phyloP scores from a whole-genome alignment of 1,140 invertebrate genomes.

The Camponotus vicinus region DNA sequence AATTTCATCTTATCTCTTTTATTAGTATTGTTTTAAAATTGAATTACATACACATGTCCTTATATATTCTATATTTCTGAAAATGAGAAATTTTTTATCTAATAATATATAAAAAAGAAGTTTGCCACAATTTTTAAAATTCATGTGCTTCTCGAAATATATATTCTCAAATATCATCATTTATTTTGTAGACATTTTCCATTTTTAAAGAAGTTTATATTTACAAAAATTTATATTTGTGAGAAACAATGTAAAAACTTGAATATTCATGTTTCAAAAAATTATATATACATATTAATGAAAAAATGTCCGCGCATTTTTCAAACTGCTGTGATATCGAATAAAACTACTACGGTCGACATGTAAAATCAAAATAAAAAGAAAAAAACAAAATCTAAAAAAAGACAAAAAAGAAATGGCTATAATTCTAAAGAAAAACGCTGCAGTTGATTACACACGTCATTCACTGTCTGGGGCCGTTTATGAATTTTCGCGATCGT shows the following conservation, averaged over 20 bases:
- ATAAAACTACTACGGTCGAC: slow-evolving; percentile 3
- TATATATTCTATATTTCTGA: not conserved
- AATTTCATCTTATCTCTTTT: slow-evolving; percentile 4
- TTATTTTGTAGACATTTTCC: slow-evolving; percentile 2
- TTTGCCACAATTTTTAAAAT: not conserved
- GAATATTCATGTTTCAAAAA: slow-evolving; percentile 31
- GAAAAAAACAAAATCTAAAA: not conserved
- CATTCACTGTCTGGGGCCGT: slow-evolving; percentile 29
- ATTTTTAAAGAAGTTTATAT: slow-evolving; percentile 17
- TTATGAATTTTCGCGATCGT: slow-evolving; percentile 48
- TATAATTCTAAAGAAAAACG: slow-evolving; percentile 5
- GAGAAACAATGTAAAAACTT: not conserved
- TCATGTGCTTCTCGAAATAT: not conserved
- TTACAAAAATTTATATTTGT: slow-evolving; percentile 36
- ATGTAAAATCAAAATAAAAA: not conserved
- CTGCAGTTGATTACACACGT: slow-evolving; percentile 33
- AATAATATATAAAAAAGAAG: not conserved
- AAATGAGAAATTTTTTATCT: not conserved
- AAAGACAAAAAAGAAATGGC: not conserved
- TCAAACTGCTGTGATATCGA: not conserved
- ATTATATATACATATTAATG: slow-evolving; percentile 31
- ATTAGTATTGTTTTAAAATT: slow-evolving; percentile 3
- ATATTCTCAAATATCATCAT: slow-evolving; percentile 2
- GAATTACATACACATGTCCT: not conserved
- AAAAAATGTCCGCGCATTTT: slow-evolving; percentile 8